These are phyloP conservation scores for Cyanistes caeruleus DNA, from an alignment of 2,113 vertebrate species.

Conservation along the genomic window DNA sequence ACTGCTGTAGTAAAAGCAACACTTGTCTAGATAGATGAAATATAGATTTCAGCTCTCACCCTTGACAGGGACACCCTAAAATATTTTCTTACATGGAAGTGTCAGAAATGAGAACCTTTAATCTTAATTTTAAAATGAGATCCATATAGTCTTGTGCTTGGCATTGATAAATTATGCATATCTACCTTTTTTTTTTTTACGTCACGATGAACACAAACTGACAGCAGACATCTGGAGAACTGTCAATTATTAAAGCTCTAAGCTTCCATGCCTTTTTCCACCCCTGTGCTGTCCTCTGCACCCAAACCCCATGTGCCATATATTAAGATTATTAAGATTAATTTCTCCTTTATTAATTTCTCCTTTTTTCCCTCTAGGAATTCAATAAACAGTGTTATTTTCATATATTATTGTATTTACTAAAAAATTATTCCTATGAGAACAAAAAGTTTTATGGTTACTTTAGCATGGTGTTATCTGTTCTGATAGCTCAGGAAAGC, in stretches of 20 bases:
- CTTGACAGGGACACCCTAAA: background rate
- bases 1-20: background rate
- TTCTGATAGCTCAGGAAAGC: background rate
- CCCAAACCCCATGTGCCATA: background rate
- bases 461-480: background rate
- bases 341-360: background rate
- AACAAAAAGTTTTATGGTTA: background rate
- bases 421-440: background rate
- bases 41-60: background rate
- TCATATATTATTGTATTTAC: background rate
- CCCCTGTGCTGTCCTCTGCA: background rate
- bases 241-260: background rate
- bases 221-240: slow-evolving; percentile 21
- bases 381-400: background rate
- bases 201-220: slow-evolving; percentile 1
- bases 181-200: background rate
- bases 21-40: background rate
- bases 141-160: background rate
- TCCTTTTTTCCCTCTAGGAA: background rate
- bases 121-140: slow-evolving; percentile 14
- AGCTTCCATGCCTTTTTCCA: background rate
- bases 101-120: background rate
- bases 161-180: slow-evolving; percentile 41
- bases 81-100: background rate
- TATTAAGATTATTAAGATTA: background rate